These are phyloP conservation scores for Catharus minimus DNA, from an alignment of 2,113 vertebrate species.

Conservation along the genomic window DNA sequence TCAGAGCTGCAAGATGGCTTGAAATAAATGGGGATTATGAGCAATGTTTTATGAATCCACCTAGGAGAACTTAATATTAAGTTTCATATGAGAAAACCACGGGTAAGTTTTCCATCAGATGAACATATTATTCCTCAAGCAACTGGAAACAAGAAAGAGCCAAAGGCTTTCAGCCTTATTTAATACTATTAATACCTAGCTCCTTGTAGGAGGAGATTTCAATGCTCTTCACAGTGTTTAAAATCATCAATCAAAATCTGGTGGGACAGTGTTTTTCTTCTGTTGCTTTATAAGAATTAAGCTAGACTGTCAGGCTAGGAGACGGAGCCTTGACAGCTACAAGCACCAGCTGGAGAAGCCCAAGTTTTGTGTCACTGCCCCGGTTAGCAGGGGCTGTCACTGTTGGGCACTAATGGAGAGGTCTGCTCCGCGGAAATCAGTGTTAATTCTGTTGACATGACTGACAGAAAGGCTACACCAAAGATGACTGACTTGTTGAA, in stretches of 20 bases:
- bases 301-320: not conserved
- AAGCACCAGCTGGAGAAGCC: not conserved
- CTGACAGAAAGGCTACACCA: not conserved
- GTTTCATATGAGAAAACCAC: constrained; percentile 9
- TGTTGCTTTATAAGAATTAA: not conserved
- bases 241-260: not conserved
- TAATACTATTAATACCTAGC: not conserved
- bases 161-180: constrained; percentile 10
- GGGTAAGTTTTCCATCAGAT: constrained; percentile 22
- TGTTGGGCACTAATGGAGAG: not conserved
- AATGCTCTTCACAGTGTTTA: not conserved
- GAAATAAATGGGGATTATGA: constrained; percentile 62
- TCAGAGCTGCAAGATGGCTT: constrained; percentile 54
- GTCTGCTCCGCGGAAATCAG: not conserved
- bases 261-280: not conserved
- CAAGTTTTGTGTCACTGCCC: not conserved
- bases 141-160: constrained; percentile 21
- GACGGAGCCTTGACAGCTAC: not conserved
- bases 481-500: not conserved
- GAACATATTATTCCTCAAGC: constrained; percentile 9
- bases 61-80: constrained; percentile 22
- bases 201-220: not conserved
- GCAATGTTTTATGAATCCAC: constrained; percentile 70
- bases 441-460: not conserved
- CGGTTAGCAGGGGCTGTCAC: not conserved